Conservation (phyloP, 2,113 vertebrate genomes). For the Seriola rivoliana region DNA sequence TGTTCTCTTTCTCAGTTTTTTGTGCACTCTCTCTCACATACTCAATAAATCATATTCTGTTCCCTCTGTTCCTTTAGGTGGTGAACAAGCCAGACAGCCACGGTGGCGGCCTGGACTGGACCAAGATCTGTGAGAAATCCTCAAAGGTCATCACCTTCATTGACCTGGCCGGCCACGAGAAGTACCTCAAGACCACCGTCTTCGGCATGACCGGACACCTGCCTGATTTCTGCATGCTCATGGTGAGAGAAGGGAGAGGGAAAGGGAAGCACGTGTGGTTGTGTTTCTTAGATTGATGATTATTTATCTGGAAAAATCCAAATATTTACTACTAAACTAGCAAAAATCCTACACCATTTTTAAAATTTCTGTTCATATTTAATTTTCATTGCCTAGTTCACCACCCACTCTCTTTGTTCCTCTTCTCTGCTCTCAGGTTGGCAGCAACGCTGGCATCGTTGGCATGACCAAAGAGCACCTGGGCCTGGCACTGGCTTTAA, state of each 20-base stretch:
- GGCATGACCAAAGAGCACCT: slow-evolving; percentile 98
- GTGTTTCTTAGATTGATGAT: no score
- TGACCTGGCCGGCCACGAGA: slow-evolving; percentile 95
- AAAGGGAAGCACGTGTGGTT: no score
- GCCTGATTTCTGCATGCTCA: slow-evolving; percentile 98
- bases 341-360: neutral
- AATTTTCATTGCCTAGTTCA: neutral
- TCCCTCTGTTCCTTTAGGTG: slow-evolving; percentile 79
- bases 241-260: slow-evolving; percentile 86
- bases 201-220: slow-evolving; percentile 98
- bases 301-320: neutral
- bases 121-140: slow-evolving; percentile 96
- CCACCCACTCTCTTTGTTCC: neutral
- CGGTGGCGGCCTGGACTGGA: slow-evolving; percentile 94
- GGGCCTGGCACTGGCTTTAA: slow-evolving; percentile 93
- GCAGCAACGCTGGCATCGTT: slow-evolving; percentile 96
- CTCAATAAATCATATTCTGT: neutral
- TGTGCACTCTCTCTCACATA: neutral
- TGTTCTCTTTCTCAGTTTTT: neutral
- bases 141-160: slow-evolving; percentile 98
- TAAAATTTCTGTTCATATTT: no score
- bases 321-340: neutral
- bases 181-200: slow-evolving; percentile 96
- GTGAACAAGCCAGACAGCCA: slow-evolving; percentile 97
- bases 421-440: slow-evolving; percentile 84